Conservation (phyloP, 1,140 invertebrate species). For the Plutomurus gul region DNA sequence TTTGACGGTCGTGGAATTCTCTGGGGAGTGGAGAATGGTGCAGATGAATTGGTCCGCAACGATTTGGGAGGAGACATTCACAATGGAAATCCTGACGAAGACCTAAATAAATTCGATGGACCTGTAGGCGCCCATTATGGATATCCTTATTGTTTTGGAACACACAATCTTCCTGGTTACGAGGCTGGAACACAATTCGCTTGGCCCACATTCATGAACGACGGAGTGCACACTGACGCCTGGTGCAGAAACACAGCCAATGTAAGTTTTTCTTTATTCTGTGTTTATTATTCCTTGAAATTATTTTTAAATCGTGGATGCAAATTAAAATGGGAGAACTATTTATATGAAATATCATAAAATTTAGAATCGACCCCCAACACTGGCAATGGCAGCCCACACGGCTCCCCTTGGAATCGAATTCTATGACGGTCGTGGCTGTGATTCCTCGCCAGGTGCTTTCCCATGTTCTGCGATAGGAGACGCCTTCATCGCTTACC, state of each 20-base stretch:
- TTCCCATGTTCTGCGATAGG: constrained; percentile 40
- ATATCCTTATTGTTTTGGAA: constrained; percentile 48
- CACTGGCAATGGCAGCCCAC: constrained; percentile 42
- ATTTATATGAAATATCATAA: not conserved
- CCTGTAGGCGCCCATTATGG: constrained; percentile 43
- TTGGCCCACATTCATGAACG: constrained; percentile 47
- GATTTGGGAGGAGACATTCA: constrained; percentile 51
- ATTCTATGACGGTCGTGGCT: constrained; percentile 23
- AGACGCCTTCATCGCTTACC: constrained; percentile 43
- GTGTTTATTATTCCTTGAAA: not conserved
- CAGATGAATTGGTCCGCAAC: constrained; percentile 37
- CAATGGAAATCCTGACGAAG: constrained; percentile 50
- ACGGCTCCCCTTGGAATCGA: constrained; percentile 43
- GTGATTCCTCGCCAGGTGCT: not conserved
- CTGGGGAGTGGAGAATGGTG: constrained; percentile 50
- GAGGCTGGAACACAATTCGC: constrained; percentile 39
- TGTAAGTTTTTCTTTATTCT: not conserved
- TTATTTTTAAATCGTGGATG: not conserved
- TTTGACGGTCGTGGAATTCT: constrained; percentile 39
- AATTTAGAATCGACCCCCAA: constrained; percentile 44
- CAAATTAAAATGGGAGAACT: not conserved
- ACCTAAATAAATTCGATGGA: constrained; percentile 44
- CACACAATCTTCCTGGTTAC: constrained; percentile 15
- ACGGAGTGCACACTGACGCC: constrained; percentile 40
- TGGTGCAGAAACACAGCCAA: constrained; percentile 46